Base-by-base conservation (phyloP, 2,797 vertebrate species). In the Pogoniulus pusillus region DNA sequence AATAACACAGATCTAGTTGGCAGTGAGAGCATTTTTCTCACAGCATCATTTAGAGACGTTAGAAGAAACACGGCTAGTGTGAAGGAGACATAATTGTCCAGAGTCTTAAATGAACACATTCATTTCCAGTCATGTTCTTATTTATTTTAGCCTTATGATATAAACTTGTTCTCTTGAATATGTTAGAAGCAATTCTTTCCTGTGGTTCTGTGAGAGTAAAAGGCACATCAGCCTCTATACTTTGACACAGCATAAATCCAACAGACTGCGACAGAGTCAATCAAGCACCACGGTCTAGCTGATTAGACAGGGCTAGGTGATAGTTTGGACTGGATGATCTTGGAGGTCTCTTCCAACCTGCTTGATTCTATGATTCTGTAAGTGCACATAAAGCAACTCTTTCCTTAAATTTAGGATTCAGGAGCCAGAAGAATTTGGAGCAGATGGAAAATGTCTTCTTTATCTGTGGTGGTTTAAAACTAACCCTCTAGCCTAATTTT, bases 1-100 rank as follows among this genome's bases (percentile, higher is more conserved):
- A 96, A 89, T 91, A 96, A 94, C 94, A 45, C 51, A 94, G 95
- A 95, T 88, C 91, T 96, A 95, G 63, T 92, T 76, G 58, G 58
- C 89, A 95, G 87, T 92, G 65, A 79, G 87, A 95, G 51, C 87
- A 85, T 94, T 96, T 95, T 93, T 92, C 70, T 95, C 88, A 94
- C 54, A 83, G 82, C 84, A 94, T 96, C 68, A 34, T 94, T 96
- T 95, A 94, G 45, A 26, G n/a, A 71, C 49, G 72, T 82, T 86
- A 88, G 81, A 95, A 47, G 17, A 91, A 78, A 8, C 4, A 8
- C 30, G 62, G 49, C 70, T 39, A 59, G 47, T 58, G 32, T 6
- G 77, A 45, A 76, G 82, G 37, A 76, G 27, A 35, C 3, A 70
- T 75, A 78, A 83, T 3, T 47, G 6, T 16, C 39, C 65, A 58